Conservation (phyloP, 2,888 invertebrate species). For the Noctuana brunneofusca region DNA sequence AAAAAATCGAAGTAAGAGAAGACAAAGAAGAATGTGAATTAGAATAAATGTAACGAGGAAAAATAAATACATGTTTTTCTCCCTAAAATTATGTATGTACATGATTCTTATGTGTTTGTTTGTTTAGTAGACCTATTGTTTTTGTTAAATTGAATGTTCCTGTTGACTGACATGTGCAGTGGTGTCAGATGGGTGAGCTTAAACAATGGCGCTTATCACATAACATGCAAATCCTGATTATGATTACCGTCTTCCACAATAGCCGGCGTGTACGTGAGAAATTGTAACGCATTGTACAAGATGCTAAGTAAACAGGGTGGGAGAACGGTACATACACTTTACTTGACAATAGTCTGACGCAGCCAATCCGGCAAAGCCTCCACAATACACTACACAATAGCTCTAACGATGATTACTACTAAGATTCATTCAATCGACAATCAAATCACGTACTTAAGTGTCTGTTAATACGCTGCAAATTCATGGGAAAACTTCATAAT, state of each 20-base stretch:
- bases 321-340: conserved; percentile 4
- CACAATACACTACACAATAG: conserved; percentile 17
- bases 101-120: conserved; percentile 13
- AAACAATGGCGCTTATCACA: conserved; percentile 58
- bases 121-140: conserved; percentile 24
- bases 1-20: no score
- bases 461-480: conserved; percentile 7
- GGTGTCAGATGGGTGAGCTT: conserved; percentile 53
- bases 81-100: background rate
- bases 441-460: conserved; percentile 12
- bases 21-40: no score
- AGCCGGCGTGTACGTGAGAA: conserved; percentile 57
- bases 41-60: no score
- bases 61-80: no score
- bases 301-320: conserved; percentile 34
- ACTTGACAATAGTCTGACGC: conserved; percentile 2
- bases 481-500: conserved; percentile 9
- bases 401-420: conserved; percentile 9
- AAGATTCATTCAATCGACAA: conserved; percentile 24
- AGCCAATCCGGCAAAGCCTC: conserved; percentile 9
- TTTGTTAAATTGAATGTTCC: conserved; percentile 27
- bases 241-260: conserved; percentile 40
- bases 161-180: conserved; percentile 39
- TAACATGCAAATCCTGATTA: conserved; percentile 50
- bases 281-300: conserved; percentile 56